Percentiles rank a stretch among this genome's conserved stretches.
These are phyloP conservation scores for Iguana delicatissima DNA, from an alignment of 2,797 vertebrate genomes.

Conservation along the genomic window DNA sequence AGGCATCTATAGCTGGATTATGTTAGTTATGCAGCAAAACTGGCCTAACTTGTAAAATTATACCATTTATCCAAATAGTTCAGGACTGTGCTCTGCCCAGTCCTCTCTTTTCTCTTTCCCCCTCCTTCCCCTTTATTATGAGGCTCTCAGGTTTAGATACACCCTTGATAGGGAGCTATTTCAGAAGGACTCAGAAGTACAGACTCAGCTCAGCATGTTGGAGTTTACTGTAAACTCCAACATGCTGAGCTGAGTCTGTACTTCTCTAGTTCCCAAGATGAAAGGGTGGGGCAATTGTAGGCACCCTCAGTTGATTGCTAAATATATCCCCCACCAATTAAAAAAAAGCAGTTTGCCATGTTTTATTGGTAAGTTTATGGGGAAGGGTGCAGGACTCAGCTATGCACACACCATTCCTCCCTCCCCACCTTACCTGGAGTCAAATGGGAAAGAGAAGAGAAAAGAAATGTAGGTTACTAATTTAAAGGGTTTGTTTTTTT, in stretches of 20 bases:
- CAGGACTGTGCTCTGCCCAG: not conserved
- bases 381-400: slow-evolving; percentile 28
- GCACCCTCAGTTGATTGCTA: slow-evolving; percentile 50
- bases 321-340: slow-evolving; percentile 37
- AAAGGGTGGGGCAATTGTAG: slow-evolving; percentile 7
- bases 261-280: not conserved
- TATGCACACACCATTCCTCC: not conserved
- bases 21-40: slow-evolving; percentile 59
- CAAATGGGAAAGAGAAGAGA: slow-evolving; percentile 10
- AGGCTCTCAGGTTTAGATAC: not conserved
- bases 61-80: slow-evolving; percentile 24
- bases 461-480: not conserved
- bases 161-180: not conserved
- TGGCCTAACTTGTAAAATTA: slow-evolving; percentile 9
- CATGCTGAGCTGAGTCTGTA: not conserved
- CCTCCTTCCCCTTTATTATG: not conserved
- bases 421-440: slow-evolving; percentile 10
- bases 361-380: slow-evolving; percentile 42
- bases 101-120: not conserved
- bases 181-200: not conserved
- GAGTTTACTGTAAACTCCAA: not conserved
- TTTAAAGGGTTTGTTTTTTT: not conserved
- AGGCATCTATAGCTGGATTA: slow-evolving; percentile 40
- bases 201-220: no score
- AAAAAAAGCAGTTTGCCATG: slow-evolving; percentile 31